Evolutionary conservation across 2,113 vertebrate genomes (phyloP), one percentile per base, ranked within the genome.

Genomic region (Lamprologus lemairii): DNA sequence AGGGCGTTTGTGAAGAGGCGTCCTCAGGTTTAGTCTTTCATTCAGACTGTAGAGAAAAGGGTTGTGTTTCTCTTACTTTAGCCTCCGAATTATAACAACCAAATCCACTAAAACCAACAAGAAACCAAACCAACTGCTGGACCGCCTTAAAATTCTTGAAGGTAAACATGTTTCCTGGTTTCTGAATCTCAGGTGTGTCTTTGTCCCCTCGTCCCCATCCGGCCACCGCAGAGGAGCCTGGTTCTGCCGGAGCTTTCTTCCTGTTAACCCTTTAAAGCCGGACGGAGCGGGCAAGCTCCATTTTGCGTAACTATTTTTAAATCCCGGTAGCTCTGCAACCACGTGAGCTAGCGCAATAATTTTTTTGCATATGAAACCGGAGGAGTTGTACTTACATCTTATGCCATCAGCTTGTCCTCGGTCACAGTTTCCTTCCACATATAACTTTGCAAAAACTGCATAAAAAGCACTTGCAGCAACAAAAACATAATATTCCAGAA

Each of bases 231-330:
- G 7, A 40, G n/a, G 33, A 68, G 60, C 60, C 31, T 65, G 31
- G 31, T 0, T 35, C 60, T 37, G 11, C 63, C 0, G 35, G 33
- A 68, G 11, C 1, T 21, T 68, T 21, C 63, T 40, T 68, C 33
- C 63, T 68, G 11, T 68, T 45, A 45, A 45, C 42, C 42, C 42
- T 7, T 45, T 45, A 45, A 45, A 45, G 0, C 42, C 2, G 13
- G 6, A 14, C 13, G 0, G 42, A 14, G 42, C 6, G 0, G 0
- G 40, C 42, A 45, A 3, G 6, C 42, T 2, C 13, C 0, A 0
- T 45, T 45, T 45, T 45, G 13, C 0, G 2, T 0, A 45, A 45
- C 40, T 42, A 14, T 0, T 45, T 14, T 45, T 45, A 45, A 45
- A 45, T 45, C 42, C 13, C 0, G 0, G 42, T 4, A 45, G 42